Base-by-base conservation (phyloP, 2,888 invertebrate species). In the Julus scandinavius region DNA sequence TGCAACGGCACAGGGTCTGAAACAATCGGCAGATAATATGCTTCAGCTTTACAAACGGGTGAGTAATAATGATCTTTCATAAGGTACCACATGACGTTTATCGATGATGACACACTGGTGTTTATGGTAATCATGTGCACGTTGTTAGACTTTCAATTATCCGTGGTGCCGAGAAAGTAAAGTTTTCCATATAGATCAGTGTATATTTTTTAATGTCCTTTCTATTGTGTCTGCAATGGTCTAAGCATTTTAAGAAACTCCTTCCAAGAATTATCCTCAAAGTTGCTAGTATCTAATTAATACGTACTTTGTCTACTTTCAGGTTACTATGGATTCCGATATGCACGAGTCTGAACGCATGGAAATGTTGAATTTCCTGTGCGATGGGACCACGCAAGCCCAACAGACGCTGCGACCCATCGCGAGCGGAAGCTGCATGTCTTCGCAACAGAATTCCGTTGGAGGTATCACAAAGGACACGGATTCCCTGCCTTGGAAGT, bases 11-110 rank as follows among this genome's bases (percentile, higher is more conserved):
- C 90, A 90, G 80, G 90, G 90, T 87, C 88, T 91, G 88, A 90
- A 90, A 87, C 89, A 89, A 85, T 95, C 95, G 0, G 95, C 96
- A 3, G 94, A 95, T 90, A 95, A 95, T 91, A 95, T 96, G 83
- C 95, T 95, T 2, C 95, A 95, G 91, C 93, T 96, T 87, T 95
- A 95, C 92, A 94, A 95, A 89, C 94, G 95, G 88, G 92, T 96
- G 89, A 90, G 89, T 84, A 45, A 45, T 45, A 45, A 45, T 7
- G 6, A 7, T 45, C 45, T 45, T 45, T 7, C 5, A 45, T 7
- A 45, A 1, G 45, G 7, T 29, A 29, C 29, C 29, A 29, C 29
- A 29, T 29, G 29, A 29, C 29, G 29, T 29, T 29, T 29, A 29
- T 1, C 29, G 29, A 29, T 29, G 29, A 1, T 29, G 29, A 29